Percentiles rank a stretch among this genome's conserved stretches.
These are phyloP conservation scores for Noctuana brunneofusca DNA, from an alignment of 2,888 invertebrate species.

Conservation along the genomic window DNA sequence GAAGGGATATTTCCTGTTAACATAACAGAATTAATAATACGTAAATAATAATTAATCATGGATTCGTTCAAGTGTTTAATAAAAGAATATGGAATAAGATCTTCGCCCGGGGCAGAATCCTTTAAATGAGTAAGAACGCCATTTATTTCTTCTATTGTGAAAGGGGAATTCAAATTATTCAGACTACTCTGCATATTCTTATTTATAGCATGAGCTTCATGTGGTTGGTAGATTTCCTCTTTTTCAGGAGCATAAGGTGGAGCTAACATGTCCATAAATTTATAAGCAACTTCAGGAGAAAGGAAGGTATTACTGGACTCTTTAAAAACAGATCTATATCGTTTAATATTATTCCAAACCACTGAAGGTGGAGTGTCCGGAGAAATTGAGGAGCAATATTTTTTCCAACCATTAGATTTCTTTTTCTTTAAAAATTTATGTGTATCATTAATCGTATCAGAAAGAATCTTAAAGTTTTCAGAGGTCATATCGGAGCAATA, in stretches of 20 bases:
- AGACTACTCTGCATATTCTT: not conserved
- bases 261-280: not conserved
- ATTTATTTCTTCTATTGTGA: not conserved
- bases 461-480: not conserved
- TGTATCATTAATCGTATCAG: not conserved
- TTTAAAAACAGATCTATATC: not conserved
- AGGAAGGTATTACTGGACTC: not conserved
- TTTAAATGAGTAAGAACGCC: not conserved
- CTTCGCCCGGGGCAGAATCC: not conserved
- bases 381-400: not conserved
- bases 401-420: not conserved
- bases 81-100: not conserved
- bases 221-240: not conserved
- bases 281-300: not conserved
- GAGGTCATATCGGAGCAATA: not conserved
- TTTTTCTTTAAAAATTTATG: slow-evolving; percentile 1
- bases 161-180: not conserved
- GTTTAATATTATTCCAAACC: not conserved
- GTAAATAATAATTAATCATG: not conserved
- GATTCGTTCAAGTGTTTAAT: not conserved
- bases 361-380: not conserved
- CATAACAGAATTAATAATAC: slow-evolving; percentile 1
- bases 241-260: not conserved
- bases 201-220: not conserved
- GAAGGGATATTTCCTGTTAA: not conserved